Evolutionary conservation across 2,888 invertebrate genomes (phyloP), one percentile per base, ranked within the genome.

Genomic region (Tolmerus cingulatus): DNA sequence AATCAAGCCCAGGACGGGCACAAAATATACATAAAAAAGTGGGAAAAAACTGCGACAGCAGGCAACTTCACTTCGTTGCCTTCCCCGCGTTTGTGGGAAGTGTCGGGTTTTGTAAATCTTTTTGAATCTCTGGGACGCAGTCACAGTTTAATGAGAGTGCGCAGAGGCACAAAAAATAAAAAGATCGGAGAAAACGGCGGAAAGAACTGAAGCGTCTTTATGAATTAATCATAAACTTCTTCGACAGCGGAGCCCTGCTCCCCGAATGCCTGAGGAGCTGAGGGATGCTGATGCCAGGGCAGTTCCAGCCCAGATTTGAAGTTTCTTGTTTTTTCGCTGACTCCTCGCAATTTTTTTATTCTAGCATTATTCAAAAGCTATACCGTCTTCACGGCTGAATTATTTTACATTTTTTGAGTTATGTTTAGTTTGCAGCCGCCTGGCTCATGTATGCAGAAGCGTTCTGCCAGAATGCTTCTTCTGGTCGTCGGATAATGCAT

Each of bases 181-280:
- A 19, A 66, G 9, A 66, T 66, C 66, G 78, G 37, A 78, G 78
- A 78, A 78, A 66, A 66, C 37, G 40, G 76, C 76, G 40, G 81
- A 81, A 30, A 81, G 30, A 51, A 51, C 19, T 46, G 51, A 57
- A 66, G 82, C 57, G 55, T 51, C 82, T 82, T 66, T 55, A 82
- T 82, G 82, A 82, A 82, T 82, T 82, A 82, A 82, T 82, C 82
- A 82, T 82, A 37, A 82, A 79, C 40, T 43, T 23, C 46, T 27
- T 19, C 19, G 19, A 27, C 37, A 9, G 19, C 12, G 23, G 66
- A 23, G 9, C 66, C 66, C 2, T 66, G 27, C 27, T 12, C 66
- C 66, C 66, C 23, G 27, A 9, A 66, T 7, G 66, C 27, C 23
- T 23, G 27, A 19, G 57, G 57, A 66, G 12, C 66, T 12, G 66